Evolutionary conservation across 2,797 vertebrate genomes (phyloP), one percentile per base, ranked within the genome.

Genomic region (Phrynocephalus vlangalii): DNA sequence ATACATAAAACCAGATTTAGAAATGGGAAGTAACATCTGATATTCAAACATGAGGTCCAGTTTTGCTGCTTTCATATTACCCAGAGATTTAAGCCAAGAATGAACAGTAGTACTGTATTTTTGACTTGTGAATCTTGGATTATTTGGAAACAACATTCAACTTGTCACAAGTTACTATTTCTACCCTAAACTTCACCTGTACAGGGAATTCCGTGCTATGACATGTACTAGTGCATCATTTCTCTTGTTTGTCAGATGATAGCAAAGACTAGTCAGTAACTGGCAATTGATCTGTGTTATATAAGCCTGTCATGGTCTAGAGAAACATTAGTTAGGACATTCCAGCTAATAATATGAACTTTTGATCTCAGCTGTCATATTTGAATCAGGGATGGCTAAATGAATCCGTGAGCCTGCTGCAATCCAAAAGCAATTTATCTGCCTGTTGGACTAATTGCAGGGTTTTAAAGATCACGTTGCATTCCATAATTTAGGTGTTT

Each of bases 201-300:
- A 76, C 15, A 67, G 30, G 13, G 20, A n/a, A 68, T 67, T 63
- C 9, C 70, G 72, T 78, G 66, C 8, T 77, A 48, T 72, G 52
- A 48, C 38, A 28, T 79, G 68, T 63, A 28, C 13, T 70, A 10
- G 38, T 80, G 24, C 2, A n/a, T 79, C 22, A 66, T 30, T 76
- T 38, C 28, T 73, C 10, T 81, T 84, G 33, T 66, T 84, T 26
- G 33, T 82, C 60, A 82, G 38, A 22, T 88, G 56, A 38, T 81
- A 68, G n/a, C 70, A n/a, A 88, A 76, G 60, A 24, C 60, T 85
- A 56, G 77, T 80, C 30, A 44, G 72, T 85, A 80, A 75, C n/a
- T 67, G n/a, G 75, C 56, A 88, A 26, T 83, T 87, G 81, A 80
- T 67, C 22, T n/a, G 75, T 68, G 60, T 80, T 82, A 56, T 73